These are phyloP conservation scores for Apamea epomidion DNA, from an alignment of 2,888 invertebrate species.

Conservation along the genomic window DNA sequence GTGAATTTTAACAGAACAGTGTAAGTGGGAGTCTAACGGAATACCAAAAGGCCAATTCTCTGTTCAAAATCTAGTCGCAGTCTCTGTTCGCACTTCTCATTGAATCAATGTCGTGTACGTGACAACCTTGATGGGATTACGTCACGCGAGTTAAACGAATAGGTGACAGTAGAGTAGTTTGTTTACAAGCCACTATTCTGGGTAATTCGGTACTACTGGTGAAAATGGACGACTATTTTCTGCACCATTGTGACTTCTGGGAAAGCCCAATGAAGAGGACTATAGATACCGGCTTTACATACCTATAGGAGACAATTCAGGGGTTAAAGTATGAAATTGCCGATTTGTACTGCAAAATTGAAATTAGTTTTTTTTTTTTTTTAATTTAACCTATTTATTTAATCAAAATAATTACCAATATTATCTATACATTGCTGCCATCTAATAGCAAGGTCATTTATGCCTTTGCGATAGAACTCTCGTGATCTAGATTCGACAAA, in stretches of 20 bases:
- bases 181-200: slow-evolving; percentile 38
- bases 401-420: no score
- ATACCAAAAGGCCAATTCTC: background rate
- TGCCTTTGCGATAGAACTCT: no score
- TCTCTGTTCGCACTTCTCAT: background rate
- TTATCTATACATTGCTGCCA: no score
- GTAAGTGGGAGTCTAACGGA: background rate
- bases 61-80: no score
- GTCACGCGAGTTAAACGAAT: slow-evolving; percentile 31
- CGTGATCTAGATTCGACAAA: no score
- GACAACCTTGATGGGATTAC: slow-evolving; percentile 31
- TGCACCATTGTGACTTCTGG: background rate
- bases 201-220: slow-evolving; percentile 11
- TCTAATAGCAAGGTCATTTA: no score
- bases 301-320: background rate
- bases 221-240: slow-evolving; percentile 24
- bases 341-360: no score
- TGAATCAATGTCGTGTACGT: background rate
- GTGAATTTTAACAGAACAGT: background rate
- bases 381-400: no score
- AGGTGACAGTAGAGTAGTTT: slow-evolving; percentile 20
- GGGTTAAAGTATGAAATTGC: no score
- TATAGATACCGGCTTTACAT: background rate
- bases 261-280: background rate
- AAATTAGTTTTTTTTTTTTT: no score